phyloP scores from a whole-genome alignment of 2,888 invertebrate genomes.

The Neocrepidodera transversa region DNA sequence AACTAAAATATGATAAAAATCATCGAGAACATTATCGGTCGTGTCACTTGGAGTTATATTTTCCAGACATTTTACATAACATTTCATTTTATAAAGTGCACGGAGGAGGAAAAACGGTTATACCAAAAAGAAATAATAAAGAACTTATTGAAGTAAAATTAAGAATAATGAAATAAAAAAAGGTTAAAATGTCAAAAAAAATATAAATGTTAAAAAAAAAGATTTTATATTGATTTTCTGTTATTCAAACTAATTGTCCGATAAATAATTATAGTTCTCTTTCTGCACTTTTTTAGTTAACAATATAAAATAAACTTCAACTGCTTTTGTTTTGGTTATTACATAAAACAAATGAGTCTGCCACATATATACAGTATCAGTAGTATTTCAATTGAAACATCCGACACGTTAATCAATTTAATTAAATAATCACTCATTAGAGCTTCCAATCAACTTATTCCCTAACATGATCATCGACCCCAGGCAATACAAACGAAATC shows the following conservation, averaged over 20 bases:
- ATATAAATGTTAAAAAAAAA: too few relatives aligned
- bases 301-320: too few relatives aligned
- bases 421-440: constrained; percentile 27
- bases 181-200: too few relatives aligned
- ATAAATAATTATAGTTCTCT: too few relatives aligned
- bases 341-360: too few relatives aligned
- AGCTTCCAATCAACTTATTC: constrained; percentile 30
- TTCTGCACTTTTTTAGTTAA: too few relatives aligned
- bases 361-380: too few relatives aligned
- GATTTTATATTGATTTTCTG: too few relatives aligned
- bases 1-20: constrained; percentile 28
- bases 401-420: constrained; percentile 17
- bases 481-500: constrained; percentile 16
- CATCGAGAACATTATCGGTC: constrained; percentile 16
- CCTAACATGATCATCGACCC: constrained; percentile 28
- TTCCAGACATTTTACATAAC: constrained; percentile 16
- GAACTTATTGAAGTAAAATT: too few relatives aligned
- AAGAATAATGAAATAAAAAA: too few relatives aligned
- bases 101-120: background rate
- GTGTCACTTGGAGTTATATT: constrained; percentile 17
- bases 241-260: too few relatives aligned
- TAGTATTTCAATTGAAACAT: background rate
- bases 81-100: constrained; percentile 26
- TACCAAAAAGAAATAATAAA: constrained; percentile 11
- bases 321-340: too few relatives aligned